A percentile compares a stretch with the other conserved stretches of the same genome.
Conservation (phyloP, 2,113 vertebrate species). For the Bujurquina vittata region DNA sequence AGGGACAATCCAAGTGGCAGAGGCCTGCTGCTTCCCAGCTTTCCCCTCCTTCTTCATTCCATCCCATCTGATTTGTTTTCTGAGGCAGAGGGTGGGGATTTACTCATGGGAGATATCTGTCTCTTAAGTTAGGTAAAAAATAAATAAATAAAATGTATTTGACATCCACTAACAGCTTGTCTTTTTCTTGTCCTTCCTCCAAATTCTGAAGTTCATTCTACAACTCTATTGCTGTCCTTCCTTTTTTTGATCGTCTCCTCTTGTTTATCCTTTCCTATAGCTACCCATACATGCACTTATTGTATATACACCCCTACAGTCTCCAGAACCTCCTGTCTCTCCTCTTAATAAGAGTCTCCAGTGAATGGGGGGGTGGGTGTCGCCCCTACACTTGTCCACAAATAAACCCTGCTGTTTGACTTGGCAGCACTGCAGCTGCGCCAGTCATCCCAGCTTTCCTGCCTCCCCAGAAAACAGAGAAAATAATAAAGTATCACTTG, state of each 20-base stretch:
- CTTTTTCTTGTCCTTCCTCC: neutral
- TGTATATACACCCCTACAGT: constrained; percentile 1
- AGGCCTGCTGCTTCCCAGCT: constrained; percentile 68
- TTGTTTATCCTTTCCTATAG: constrained; percentile 17
- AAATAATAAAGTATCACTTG: constrained; percentile 71
- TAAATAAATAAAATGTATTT: neutral
- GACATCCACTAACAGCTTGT: neutral
- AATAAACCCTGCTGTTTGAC: constrained; percentile 78
- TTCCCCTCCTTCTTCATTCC: constrained; percentile 37
- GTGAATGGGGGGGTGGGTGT: constrained; percentile 35
- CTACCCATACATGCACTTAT: neutral
- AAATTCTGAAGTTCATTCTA: neutral
- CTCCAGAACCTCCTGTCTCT: constrained; percentile 28
- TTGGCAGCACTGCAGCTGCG: constrained; percentile 64
- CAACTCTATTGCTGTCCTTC: neutral
- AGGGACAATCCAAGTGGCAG: constrained; percentile 70
- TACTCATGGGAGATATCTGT: constrained; percentile 25
- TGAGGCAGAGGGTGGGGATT: constrained; percentile 33
- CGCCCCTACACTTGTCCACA: constrained; percentile 74
- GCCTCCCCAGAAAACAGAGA: constrained; percentile 57
- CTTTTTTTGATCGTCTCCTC: neutral
- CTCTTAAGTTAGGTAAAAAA: neutral
- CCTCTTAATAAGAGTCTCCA: constrained; percentile 60
- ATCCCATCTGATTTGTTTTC: constrained; percentile 49
- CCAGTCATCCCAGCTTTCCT: constrained; percentile 71